Evolutionary conservation across 2,888 invertebrate genomes (phyloP), one percentile per base, ranked within the genome.

Genomic region (Papilio protenor): DNA sequence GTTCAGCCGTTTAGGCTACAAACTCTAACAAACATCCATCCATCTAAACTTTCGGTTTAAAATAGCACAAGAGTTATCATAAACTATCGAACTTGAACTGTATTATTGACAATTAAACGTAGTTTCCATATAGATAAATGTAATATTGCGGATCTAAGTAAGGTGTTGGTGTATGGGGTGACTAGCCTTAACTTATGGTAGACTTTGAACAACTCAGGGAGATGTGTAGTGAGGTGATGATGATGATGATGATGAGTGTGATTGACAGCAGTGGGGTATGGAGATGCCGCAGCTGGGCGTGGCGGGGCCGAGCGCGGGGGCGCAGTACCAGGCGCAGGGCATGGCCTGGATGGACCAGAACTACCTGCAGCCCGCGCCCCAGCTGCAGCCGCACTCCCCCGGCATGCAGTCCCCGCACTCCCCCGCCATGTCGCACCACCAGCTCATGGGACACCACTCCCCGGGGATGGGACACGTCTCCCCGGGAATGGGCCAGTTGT

Each of bases 401-500:
- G 70, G 11, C 81, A 81, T 27, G 80, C 78, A n/a, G 59, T 73
- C 59, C 59, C 75, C 59, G 59, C 79, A 80, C 49, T 75, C 75
- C 45, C 76, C 70, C n/a, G 59, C 40, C 33, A 66, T 73, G 57
- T 1, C 52, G 6, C 73, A 52, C 21, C 33, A 55, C 45, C 80
- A 81, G 2, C 66, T 66, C 80, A 76, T 77, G 76, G 76, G 71
- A 2, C 76, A 59, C 52, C 55, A 52, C 66, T 69, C 49, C 33
- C 79, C 70, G 10, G 69, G 18, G 1, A 70, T 76, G 70, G 57
- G 71, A 2, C 79, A 79, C 49, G 73, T 80, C 45, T 82, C 84
- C 10, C 83, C 84, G 27, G 81, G 79, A 73, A 80, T 84, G 81
- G 81, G 81, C 1, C 84, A 81, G 66, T 78, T 86, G 80, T 81